Base-by-base conservation (phyloP, 2,888 invertebrate species). In the Alsophila aescularia region DNA sequence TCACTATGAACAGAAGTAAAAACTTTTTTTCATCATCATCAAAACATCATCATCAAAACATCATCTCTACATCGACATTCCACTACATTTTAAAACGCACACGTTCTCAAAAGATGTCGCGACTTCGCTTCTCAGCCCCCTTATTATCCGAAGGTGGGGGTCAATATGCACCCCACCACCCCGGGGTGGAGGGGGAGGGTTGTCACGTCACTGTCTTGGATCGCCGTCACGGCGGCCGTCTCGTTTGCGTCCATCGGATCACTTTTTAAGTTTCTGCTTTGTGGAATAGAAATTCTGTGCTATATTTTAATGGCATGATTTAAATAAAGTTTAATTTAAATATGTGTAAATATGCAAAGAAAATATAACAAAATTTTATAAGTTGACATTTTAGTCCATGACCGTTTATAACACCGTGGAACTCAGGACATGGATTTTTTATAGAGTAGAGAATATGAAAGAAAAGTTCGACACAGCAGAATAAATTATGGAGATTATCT, bases 161-260 rank as follows among this genome's bases (percentile, higher is more conserved):
- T 82, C 83, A 83, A 77, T 78, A 78, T 79, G 78, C 77, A 73
- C 77, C 78, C 75, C 69, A 57, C 47, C 67, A 62, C 65, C 48
- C 62, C 52, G 57, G 48, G 52, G 21, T 36, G 31, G 58, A n/a
- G 64, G 69, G 47, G 65, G 72, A 58, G 64, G 72, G 67, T 58
- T 69, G 89, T 90, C 90, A 88, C 90, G 89, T 90, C 90, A 90
- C 87, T 90, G 89, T 90, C 90, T 85, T 81, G 55, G 50, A 36
- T 45, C 45, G 50, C 55, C 50, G 55, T 56, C 55, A 56, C 83
- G 82, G 75, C 77, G 76, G 72, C 75, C 84, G 85, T 85, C 87
- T 87, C 87, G 89, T 88, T 87, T 86, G 81, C 83, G 85, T 85
- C 84, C 82, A 80, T 81, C 80, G 78, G 69, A 77, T 77, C 80